A percentile compares a stretch with the other conserved stretches of the same genome.
Conservation (phyloP, 2,797 vertebrate genomes). For the Agapornis canus region DNA sequence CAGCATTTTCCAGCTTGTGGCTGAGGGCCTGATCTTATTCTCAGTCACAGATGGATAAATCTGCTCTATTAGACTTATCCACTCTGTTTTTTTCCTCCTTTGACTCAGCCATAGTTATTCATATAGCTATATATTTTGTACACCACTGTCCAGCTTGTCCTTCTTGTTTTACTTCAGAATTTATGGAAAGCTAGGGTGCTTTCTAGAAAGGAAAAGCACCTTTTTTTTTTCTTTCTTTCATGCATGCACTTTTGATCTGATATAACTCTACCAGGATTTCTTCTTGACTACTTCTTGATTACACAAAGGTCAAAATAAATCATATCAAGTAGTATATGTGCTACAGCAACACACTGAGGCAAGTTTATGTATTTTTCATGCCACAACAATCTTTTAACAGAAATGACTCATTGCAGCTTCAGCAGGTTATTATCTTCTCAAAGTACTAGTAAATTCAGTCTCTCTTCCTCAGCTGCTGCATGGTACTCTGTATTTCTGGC, state of each 20-base stretch:
- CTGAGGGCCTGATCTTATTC: neutral
- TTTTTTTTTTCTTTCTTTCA: neutral
- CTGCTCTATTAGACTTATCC: neutral
- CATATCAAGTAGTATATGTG: neutral
- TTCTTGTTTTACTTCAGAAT: neutral
- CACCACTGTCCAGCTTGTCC: neutral
- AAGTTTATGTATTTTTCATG: neutral
- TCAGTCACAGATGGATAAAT: neutral
- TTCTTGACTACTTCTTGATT: neutral
- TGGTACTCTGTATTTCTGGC: neutral
- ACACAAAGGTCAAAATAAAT: neutral
- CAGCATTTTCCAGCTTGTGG: neutral
- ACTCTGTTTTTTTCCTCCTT: neutral
- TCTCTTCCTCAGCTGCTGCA: neutral
- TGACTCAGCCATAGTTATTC: neutral
- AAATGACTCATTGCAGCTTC: neutral
- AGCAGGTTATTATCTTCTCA: neutral
- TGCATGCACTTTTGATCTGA: neutral
- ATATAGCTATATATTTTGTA: neutral
- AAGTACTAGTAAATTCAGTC: neutral
- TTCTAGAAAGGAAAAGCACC: neutral
- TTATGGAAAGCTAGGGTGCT: neutral
- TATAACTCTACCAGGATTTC: neutral
- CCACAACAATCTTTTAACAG: neutral
- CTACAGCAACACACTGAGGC: neutral